phyloP scores from a whole-genome alignment of 2,797 vertebrate genomes.

The Acrossocheilus fasciatus region DNA sequence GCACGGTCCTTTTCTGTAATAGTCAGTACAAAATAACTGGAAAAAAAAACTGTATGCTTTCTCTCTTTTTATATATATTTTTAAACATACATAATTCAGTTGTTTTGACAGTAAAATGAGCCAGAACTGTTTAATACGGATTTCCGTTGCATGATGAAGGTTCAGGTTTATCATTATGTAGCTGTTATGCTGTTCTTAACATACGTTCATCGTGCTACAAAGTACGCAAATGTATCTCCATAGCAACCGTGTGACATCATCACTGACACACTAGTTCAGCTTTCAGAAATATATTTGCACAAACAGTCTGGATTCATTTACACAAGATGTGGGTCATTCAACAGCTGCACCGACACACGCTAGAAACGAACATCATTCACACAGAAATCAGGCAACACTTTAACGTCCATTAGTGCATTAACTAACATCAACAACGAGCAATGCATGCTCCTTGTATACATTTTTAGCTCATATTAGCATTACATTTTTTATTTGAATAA shows the following conservation, averaged over 20 bases:
- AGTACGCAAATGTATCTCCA: background rate
- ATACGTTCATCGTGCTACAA: background rate
- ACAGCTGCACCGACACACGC: background rate
- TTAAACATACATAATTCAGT: background rate
- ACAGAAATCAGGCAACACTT: background rate
- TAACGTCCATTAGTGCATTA: background rate
- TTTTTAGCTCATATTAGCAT: background rate
- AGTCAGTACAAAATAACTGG: background rate
- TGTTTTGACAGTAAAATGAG: background rate
- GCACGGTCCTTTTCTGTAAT: background rate
- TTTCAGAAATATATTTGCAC: background rate
- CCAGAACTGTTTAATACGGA: too few species aligned
- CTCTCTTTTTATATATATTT: background rate
- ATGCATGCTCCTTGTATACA: background rate
- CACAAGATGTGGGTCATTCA: background rate
- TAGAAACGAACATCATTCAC: background rate
- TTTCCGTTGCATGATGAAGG: background rate
- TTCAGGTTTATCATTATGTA: background rate
- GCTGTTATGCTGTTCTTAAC: background rate
- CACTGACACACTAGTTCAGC: background rate
- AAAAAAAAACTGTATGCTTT: background rate
- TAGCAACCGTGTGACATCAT: slow-evolving; percentile 9
- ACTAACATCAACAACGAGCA: background rate
- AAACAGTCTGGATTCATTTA: background rate
- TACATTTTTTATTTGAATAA: background rate